phyloP scores from a whole-genome alignment of 1,140 invertebrate genomes.

The Chironomus striatipennis region DNA sequence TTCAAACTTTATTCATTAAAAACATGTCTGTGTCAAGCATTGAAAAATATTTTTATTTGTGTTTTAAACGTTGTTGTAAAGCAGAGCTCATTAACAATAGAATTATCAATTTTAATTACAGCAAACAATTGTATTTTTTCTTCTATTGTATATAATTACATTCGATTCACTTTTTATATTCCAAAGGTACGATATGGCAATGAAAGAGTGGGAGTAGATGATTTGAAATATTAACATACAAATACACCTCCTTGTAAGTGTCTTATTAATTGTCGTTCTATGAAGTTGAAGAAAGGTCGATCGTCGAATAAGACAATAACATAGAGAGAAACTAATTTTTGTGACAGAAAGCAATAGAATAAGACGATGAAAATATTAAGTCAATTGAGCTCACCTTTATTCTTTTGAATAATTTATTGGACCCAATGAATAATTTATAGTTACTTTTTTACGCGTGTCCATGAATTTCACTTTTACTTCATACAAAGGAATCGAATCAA shows the following conservation, averaged over 20 bases:
- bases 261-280: background rate
- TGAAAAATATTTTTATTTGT: no score
- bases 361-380: slow-evolving; percentile 8
- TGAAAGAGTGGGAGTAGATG: no score
- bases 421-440: slow-evolving; percentile 2
- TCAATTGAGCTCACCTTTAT: slow-evolving; percentile 12
- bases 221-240: no score
- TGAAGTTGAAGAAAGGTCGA: background rate
- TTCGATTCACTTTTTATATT: no score
- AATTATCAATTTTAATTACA: no score
- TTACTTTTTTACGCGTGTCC: background rate
- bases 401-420: background rate
- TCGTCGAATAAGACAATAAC: background rate
- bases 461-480: background rate
- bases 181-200: no score
- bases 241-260: background rate
- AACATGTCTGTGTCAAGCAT: no score
- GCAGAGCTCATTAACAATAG: no score
- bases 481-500: background rate
- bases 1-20: no score
- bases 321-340: background rate
- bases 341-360: background rate
- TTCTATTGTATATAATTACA: no score
- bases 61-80: no score
- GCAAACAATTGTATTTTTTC: no score